Evolutionary conservation across 2,888 invertebrate species (phyloP), one percentile per base, ranked within the genome.

Genomic region (Prosopocoilus inquinatus): DNA sequence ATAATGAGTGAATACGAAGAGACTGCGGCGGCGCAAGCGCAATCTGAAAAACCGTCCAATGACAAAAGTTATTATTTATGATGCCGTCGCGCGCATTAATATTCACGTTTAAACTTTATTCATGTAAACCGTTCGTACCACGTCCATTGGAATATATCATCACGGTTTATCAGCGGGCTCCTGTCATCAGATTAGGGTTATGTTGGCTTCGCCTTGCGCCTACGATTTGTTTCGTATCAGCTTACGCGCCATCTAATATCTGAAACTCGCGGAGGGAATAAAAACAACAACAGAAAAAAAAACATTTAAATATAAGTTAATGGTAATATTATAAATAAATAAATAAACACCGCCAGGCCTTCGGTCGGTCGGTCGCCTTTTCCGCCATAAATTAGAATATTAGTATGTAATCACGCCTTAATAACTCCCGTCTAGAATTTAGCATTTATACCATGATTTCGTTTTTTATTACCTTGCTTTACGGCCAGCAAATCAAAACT

Each of bases 191-290:
- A 73, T 74, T 73, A 68, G 51, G 45, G 45, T 35, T 35, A 51
- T 36, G 51, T 34, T 45, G 35, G 11, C 49, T 49, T 28, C 20
- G 7, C 20, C n/a, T n/a, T 70, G 71, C 70, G 70, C 71, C 73
- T 72, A 74, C 74, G 73, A 75, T 74, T 75, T 75, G 74, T 74
- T 72, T 67, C 68, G 69, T 75, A 75, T 75, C 73, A 75, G 67
- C 68, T 75, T 75, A 75, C 74, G 68, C 63, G 69, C 70, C 73
- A 75, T 75, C 75, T 72, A 4, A 7, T 28, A 28, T 28, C 20
- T 28, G 20, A 28, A 28, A 28, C 20, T 28, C 20, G 4, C 5
- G 20, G 20, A 28, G n/a, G n/a, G n/a, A n/a, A n/a, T n/a, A n/a
- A n/a, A n/a, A n/a, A n/a, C n/a, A n/a, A n/a, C n/a, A n/a, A n/a